These are phyloP conservation scores for Hydrotaea cyrtoneurina DNA, from an alignment of 2,888 invertebrate genomes.

Conservation along the genomic window DNA sequence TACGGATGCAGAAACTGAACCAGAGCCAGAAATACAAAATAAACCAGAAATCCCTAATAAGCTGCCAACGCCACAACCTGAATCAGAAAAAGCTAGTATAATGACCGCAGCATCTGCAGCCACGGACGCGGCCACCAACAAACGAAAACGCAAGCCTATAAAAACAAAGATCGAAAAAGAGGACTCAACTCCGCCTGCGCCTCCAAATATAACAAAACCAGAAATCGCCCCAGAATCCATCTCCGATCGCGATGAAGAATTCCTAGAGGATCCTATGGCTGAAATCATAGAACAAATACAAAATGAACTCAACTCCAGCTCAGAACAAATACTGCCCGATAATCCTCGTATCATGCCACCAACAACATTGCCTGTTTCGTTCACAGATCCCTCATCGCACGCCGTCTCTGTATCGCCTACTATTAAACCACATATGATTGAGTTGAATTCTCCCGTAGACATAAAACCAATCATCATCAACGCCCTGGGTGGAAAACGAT, in stretches of 20 bases:
- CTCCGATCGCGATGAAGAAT: constrained; percentile 27
- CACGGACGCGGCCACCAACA: background rate
- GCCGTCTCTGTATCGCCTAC: background rate
- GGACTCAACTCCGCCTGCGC: background rate
- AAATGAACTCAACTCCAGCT: constrained; percentile 38
- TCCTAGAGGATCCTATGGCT: constrained; percentile 49
- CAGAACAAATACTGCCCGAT: background rate
- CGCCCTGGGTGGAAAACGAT: constrained; percentile 53
- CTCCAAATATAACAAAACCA: background rate
- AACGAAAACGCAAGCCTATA: constrained; percentile 1
- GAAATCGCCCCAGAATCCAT: background rate
- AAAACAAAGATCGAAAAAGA: constrained; percentile 43
- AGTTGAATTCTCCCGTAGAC: constrained; percentile 59
- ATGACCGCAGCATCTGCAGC: background rate
- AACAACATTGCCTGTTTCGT: background rate
- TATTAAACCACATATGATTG: background rate
- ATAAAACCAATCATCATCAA: constrained; percentile 68
- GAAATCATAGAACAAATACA: constrained; percentile 61
- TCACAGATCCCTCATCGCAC: background rate
- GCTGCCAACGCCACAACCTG: background rate
- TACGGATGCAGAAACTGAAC: background rate
- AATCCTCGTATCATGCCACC: background rate
- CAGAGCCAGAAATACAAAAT: background rate
- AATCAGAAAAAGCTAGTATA: background rate
- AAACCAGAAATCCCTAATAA: background rate